Percentiles rank a stretch among this genome's conserved stretches.
Evolutionary conservation across 2,113 vertebrate genomes (phyloP).

Genomic region (Anhinga anhinga): DNA sequence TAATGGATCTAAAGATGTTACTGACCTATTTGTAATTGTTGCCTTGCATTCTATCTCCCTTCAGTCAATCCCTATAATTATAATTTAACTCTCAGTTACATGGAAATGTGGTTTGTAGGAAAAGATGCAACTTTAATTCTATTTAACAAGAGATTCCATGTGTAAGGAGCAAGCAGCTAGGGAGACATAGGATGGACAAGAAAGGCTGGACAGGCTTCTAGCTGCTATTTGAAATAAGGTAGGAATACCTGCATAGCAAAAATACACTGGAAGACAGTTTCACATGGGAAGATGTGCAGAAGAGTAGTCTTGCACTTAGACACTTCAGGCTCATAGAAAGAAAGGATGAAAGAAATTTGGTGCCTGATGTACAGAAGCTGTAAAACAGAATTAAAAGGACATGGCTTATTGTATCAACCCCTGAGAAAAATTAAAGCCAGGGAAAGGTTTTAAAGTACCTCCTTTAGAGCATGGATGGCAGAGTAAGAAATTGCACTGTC

Average conservation of each 20-base stretch:
- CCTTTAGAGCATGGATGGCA: not conserved
- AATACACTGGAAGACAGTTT: not conserved
- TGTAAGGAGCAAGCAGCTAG: fast-evolving
- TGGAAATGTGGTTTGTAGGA: not conserved
- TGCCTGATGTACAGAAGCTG: not conserved
- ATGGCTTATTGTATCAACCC: not conserved
- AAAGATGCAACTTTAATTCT: not conserved
- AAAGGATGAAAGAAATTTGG: not conserved
- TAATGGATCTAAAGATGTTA: not conserved
- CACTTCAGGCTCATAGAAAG: not conserved
- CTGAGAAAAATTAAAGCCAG: not conserved
- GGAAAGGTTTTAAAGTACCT: not conserved
- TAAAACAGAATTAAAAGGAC: not conserved
- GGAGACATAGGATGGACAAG: not conserved
- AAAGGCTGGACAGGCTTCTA: not conserved
- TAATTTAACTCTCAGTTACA: not conserved
- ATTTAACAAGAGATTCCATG: not conserved
- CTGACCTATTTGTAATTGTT: not conserved
- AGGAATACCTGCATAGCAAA: not conserved
- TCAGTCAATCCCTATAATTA: not conserved
- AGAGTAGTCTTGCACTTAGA: not conserved
- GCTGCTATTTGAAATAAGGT: not conserved
- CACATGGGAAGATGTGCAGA: not conserved
- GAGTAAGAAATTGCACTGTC: not conserved
- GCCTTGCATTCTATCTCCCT: not conserved